Evolutionary conservation across 2,797 vertebrate genomes (phyloP).

Genomic region (Neoniphon sammara): DNA sequence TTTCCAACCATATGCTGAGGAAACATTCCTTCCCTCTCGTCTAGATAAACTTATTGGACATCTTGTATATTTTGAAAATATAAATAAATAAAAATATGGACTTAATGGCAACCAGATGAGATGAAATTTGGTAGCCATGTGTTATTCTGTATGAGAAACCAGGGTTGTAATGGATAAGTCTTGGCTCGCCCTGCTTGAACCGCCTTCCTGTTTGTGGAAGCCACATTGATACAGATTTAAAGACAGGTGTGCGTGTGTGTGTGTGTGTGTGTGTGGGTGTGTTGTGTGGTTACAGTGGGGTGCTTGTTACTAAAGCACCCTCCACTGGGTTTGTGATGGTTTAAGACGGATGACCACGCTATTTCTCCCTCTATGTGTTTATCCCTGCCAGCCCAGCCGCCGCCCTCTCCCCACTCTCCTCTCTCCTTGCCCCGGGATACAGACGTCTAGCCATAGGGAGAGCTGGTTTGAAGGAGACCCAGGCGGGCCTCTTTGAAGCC

Average conservation of each 20-base stretch:
- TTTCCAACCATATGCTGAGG: neutral
- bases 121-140: no score
- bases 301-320: slow-evolving; percentile 3
- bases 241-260: neutral
- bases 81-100: no score
- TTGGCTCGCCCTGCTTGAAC: no score
- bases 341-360: no score
- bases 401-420: no score
- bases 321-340: neutral
- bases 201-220: neutral
- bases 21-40: no score
- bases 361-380: no score
- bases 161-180: no score
- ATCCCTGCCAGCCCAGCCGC: neutral
- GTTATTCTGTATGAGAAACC: no score
- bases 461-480: neutral
- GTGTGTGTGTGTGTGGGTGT: neutral
- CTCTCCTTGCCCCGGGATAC: neutral
- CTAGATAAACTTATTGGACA: no score
- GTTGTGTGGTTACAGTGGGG: neutral
- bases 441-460: neutral
- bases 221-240: neutral
- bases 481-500: slow-evolving; percentile 9
- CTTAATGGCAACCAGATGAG: no score
- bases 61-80: no score